These are phyloP conservation scores for Agriopis marginaria DNA, from an alignment of 2,888 invertebrate species.

Conservation along the genomic window DNA sequence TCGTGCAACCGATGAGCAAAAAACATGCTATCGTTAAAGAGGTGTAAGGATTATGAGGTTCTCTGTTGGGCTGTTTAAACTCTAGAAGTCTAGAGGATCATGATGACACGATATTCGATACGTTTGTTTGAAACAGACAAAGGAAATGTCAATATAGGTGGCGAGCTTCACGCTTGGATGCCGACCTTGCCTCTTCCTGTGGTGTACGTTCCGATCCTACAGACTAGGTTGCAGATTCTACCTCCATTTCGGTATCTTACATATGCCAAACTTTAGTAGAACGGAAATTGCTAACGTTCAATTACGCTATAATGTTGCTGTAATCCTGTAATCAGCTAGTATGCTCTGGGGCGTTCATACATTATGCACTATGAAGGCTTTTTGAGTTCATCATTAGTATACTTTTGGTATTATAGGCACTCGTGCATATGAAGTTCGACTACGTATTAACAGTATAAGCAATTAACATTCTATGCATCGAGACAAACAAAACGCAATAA, in stretches of 20 bases:
- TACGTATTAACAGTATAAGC: background rate
- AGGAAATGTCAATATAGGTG: slow-evolving; percentile 70
- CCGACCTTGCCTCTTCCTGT: slow-evolving; percentile 84
- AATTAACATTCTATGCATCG: background rate
- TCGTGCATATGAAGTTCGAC: background rate
- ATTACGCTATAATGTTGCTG: slow-evolving; percentile 10
- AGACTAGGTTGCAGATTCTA: slow-evolving; percentile 45
- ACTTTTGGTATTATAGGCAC: background rate
- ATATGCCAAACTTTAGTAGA: slow-evolving; percentile 13
- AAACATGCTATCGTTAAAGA: background rate
- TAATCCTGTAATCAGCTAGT: slow-evolving; percentile 10
- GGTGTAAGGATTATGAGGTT: slow-evolving; percentile 3
- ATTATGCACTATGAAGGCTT: background rate
- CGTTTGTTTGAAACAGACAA: slow-evolving; percentile 42
- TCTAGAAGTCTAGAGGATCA: slow-evolving; percentile 7
- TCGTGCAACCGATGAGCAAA: slow-evolving; percentile 7
- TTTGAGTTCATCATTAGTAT: background rate
- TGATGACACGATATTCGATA: slow-evolving; percentile 24
- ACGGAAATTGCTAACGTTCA: slow-evolving; percentile 14
- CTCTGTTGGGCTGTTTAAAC: background rate
- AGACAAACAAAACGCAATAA: slow-evolving; percentile 25
- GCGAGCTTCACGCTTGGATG: slow-evolving; percentile 80
- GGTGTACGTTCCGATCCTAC: slow-evolving; percentile 58
- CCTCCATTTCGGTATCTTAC: slow-evolving; percentile 21
- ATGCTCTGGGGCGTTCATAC: background rate